These are phyloP conservation scores for Drosophila jambulina DNA, from an alignment of 1,140 invertebrate species.

Conservation along the genomic window DNA sequence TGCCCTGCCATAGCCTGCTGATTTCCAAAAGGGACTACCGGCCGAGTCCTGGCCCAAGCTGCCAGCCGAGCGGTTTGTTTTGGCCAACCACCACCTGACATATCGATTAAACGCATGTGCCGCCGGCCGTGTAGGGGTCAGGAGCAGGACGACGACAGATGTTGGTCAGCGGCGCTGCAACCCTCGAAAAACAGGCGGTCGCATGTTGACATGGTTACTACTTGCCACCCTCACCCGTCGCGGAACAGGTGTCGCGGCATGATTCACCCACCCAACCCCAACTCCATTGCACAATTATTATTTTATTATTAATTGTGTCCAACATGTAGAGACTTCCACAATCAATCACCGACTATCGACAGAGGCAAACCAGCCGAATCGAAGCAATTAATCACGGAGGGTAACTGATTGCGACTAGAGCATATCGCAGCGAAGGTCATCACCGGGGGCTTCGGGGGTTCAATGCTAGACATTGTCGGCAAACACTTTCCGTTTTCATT, in stretches of 20 bases:
- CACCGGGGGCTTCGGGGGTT: slow-evolving; percentile 14
- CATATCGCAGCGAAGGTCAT: slow-evolving; percentile 39
- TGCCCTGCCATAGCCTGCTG: slow-evolving; percentile 67
- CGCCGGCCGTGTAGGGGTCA: slow-evolving; percentile 25
- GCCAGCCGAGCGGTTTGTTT: slow-evolving; percentile 15
- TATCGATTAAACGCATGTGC: slow-evolving; percentile 54
- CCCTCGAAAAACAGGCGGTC: slow-evolving; percentile 35
- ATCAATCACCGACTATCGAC: slow-evolving; percentile 46
- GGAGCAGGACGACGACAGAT: slow-evolving; percentile 51
- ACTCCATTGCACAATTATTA: slow-evolving; percentile 22
- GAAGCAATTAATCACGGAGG: slow-evolving; percentile 49
- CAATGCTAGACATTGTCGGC: slow-evolving; percentile 33
- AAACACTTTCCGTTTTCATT: slow-evolving; percentile 55
- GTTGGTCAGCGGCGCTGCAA: slow-evolving; percentile 70
- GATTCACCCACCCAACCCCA: slow-evolving; percentile 14
- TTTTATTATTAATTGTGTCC: slow-evolving; percentile 36
- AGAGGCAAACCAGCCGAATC: slow-evolving; percentile 19
- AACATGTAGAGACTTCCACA: slow-evolving; percentile 13
- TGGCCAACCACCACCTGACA: slow-evolving; percentile 30
- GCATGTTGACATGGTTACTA: slow-evolving; percentile 65
- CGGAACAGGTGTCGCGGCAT: slow-evolving; percentile 22
- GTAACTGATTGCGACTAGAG: slow-evolving; percentile 47
- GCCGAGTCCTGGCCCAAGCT: not conserved
- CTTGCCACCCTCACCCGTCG: not conserved
- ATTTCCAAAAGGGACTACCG: slow-evolving; percentile 17